Conservation (phyloP, 2,797 vertebrate species). For the Myotis vivesi region DNA sequence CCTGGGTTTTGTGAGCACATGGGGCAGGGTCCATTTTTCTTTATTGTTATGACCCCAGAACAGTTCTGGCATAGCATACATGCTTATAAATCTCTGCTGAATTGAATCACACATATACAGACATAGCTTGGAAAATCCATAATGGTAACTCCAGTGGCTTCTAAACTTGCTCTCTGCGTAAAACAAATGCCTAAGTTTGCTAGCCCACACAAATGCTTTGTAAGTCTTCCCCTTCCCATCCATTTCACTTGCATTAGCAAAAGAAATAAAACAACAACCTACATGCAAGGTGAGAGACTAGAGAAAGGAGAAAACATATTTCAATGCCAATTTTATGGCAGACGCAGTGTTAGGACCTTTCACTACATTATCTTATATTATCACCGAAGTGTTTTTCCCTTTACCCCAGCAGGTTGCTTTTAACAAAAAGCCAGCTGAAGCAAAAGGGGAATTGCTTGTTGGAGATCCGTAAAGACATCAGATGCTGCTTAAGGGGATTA, state of each 20-base stretch:
- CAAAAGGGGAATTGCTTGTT: neutral
- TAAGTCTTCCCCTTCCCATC: neutral
- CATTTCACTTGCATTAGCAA: neutral
- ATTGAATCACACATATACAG: neutral
- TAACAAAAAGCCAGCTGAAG: neutral
- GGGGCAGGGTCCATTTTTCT: neutral
- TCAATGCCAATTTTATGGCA: neutral
- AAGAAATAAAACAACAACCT: neutral
- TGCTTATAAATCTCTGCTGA: neutral
- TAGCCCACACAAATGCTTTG: neutral
- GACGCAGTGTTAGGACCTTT: neutral
- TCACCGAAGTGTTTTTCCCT: neutral
- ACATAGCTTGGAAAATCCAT: neutral
- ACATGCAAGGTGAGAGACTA: neutral
- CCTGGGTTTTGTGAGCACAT: neutral
- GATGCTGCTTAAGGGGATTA: neutral
- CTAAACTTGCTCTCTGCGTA: neutral
- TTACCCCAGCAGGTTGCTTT: neutral
- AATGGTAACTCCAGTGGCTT: neutral
- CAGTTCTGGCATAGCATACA: neutral
- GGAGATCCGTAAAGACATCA: neutral
- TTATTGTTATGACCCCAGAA: neutral
- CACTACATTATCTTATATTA: neutral
- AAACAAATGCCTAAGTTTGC: neutral
- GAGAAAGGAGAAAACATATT: neutral